Evolutionary conservation across 2,113 vertebrate species (phyloP).

Genomic region (Tenebrosternarchus preto): DNA sequence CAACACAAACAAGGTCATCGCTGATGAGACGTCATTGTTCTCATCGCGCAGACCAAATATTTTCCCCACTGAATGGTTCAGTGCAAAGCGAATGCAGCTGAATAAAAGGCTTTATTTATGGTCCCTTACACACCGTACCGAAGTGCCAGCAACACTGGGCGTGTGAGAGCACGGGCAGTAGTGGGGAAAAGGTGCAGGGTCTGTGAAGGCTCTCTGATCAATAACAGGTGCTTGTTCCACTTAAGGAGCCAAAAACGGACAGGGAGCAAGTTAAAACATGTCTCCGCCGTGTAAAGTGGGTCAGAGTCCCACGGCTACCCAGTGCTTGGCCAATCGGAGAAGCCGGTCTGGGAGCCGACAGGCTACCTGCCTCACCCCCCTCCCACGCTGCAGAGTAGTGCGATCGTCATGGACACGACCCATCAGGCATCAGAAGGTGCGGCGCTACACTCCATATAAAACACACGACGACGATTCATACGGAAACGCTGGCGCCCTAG

Average conservation of each 20-base stretch:
- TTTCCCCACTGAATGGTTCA: no score
- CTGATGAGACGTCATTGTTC: no score
- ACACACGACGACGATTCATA: no score
- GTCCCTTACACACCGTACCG: background rate
- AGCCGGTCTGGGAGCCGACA: background rate
- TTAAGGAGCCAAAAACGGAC: constrained; percentile 41
- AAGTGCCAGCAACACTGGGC: background rate
- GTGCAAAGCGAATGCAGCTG: no score
- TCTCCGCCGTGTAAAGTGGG: constrained; percentile 43
- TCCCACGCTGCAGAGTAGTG: constrained; percentile 21
- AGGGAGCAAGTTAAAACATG: constrained; percentile 41
- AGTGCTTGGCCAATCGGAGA: constrained; percentile 12
- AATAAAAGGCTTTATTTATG: background rate
- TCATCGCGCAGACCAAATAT: no score
- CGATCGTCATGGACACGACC: constrained; percentile 27
- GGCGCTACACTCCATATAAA: constrained; percentile 44
- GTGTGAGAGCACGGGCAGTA: background rate
- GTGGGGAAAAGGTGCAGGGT: constrained; percentile 25
- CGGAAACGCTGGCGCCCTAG: no score
- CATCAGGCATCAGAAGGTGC: no score
- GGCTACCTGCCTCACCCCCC: constrained; percentile 23
- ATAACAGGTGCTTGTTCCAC: constrained; percentile 56
- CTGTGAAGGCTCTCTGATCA: constrained; percentile 35
- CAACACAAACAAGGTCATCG: no score
- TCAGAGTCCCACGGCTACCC: constrained; percentile 27